Evolutionary conservation across 2,797 vertebrate species (phyloP).

Genomic region (Rhinoraja longicauda): DNA sequence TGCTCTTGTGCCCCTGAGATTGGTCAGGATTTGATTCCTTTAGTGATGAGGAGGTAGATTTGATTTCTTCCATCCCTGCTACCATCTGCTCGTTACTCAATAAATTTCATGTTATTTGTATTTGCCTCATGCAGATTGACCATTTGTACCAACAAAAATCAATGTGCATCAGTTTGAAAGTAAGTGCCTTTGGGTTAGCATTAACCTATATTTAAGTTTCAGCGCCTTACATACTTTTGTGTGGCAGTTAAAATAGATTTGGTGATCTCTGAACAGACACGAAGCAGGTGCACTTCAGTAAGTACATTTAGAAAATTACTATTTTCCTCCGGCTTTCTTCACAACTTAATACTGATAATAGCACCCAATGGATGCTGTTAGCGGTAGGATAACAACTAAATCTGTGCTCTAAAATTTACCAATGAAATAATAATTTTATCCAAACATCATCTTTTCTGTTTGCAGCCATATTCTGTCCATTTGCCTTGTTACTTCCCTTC

Average conservation of each 20-base stretch:
- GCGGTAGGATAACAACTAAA: not conserved
- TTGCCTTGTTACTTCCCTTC: not conserved
- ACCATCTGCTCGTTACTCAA: not conserved
- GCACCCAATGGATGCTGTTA: not conserved
- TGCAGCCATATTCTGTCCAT: not conserved
- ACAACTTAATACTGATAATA: not conserved
- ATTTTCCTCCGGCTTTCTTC: conserved; percentile 8
- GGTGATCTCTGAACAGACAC: not conserved
- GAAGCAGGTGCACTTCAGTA: conserved; percentile 1
- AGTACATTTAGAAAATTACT: not conserved
- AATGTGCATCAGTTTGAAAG: not conserved
- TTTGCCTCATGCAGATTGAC: not conserved
- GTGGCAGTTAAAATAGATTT: not conserved
- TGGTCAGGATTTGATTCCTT: not conserved
- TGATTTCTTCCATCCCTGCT: not conserved
- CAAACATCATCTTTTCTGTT: not conserved
- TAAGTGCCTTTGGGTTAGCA: not conserved
- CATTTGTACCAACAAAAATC: not conserved
- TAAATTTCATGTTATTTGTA: not conserved
- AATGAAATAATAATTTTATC: no score
- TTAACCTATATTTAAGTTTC: conserved; percentile 34
- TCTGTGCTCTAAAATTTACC: not conserved
- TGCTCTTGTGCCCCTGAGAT: not conserved
- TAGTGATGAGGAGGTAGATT: not conserved
- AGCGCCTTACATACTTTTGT: not conserved